Evolutionary conservation across 2,113 vertebrate species (phyloP), one percentile per base, ranked within the genome.

Genomic region (Deroptyus accipitrinus): DNA sequence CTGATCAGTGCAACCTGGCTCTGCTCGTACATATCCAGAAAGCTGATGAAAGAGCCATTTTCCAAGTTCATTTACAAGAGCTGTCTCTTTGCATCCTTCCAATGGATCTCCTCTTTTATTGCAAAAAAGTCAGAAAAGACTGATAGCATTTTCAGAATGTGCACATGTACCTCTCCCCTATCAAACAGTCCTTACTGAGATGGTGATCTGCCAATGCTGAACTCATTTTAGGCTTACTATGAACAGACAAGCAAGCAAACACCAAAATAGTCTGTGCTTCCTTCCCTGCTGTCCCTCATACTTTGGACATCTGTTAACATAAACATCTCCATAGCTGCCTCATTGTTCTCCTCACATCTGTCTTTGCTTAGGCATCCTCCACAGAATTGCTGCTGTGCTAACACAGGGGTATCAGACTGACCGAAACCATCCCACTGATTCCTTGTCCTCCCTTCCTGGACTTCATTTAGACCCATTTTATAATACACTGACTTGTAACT

Each of bases 401-500:
- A 59, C 31, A 54, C 17, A 83, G 6, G 23, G 10, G 30, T 48
- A 24, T 41, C 46, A 79, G 27, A 70, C 4, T 70, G 66, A 70
- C 16, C 3, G 8, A 76, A 91, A 77, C 6, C 24, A 76, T 39
- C 48, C 9, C 39, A 33, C 6, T 41, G 57, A 75, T 42, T 57
- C 17, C 52, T 49, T 70, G 37, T 68, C 35, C 9, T 63, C 37
- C 27, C 4, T 27, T 69, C 76, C 27, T 54, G 16, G 10, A 46
- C 48, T 86, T 63, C 16, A 35, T 77, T 79, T 54, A 37, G 30
- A 62, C 4, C 7, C 4, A 41, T 64, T 76, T 83, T 61, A 70
- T 52, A 77, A 51, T 7, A 44, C 0, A 0, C 1, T 41, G 31
- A 44, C 1, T 49, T n/a, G 27, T 68, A 80, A 63, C 46, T 69